Percentiles rank a stretch among this genome's conserved stretches.
Conservation (phyloP, 1,140 invertebrate genomes). For the Popillia japonica region DNA sequence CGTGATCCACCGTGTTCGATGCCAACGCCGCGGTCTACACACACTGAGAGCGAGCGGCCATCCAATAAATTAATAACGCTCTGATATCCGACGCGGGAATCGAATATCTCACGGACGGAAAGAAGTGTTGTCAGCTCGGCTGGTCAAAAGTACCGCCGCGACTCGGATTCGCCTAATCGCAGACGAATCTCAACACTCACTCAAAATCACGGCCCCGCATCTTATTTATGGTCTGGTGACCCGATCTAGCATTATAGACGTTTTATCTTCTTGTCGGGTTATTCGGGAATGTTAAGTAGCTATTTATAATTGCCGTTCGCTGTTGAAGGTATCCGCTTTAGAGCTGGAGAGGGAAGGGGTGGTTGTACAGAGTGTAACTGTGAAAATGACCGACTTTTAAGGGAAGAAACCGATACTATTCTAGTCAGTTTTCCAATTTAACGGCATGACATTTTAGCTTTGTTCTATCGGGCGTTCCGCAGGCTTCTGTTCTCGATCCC, state of each 20-base stretch:
- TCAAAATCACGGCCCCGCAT: conserved; percentile 54
- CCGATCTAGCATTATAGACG: conserved; percentile 51
- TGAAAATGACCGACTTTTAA: no score
- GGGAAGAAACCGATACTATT: no score
- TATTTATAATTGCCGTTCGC: conserved; percentile 53
- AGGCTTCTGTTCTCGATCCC: no score
- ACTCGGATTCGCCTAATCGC: conserved; percentile 48
- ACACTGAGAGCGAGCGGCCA: background rate
- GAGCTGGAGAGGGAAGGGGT: no score
- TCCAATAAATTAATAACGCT: conserved; percentile 51
- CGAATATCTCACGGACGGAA: conserved; percentile 43
- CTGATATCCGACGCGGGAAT: conserved; percentile 46
- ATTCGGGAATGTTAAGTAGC: conserved; percentile 55
- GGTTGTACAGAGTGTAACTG: no score
- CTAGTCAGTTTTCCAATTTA: no score
- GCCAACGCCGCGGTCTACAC: background rate
- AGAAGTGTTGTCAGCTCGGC: conserved; percentile 48
- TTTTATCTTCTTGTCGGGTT: conserved; percentile 50
- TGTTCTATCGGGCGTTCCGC: no score
- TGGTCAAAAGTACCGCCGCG: conserved; percentile 47
- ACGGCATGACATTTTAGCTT: no score
- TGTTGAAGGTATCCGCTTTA: no score
- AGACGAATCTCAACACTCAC: conserved; percentile 52
- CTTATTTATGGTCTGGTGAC: conserved; percentile 55
- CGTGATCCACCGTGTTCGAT: background rate